Base-by-base conservation (phyloP, 2,888 invertebrate species). In the Acrobasis consociella region DNA sequence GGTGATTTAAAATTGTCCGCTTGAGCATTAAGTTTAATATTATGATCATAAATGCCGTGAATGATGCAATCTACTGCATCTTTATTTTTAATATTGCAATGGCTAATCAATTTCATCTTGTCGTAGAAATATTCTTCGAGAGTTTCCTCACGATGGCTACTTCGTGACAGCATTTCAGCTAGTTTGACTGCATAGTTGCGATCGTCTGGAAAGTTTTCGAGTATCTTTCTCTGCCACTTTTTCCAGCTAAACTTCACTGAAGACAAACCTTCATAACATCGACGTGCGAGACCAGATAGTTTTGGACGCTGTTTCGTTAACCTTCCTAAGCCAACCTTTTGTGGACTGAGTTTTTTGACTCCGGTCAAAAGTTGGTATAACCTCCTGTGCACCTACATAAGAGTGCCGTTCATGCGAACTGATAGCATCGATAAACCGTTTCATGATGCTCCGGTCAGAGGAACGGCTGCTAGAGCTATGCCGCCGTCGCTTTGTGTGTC, bases 221-320 rank as follows among this genome's bases (percentile, higher is more conserved):
- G 9, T 9, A 70, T 17, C 53, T 68, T 65, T 15, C 56, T 38
- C 17, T 65, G 68, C 70, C 68, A 70, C 31, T 67, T 67, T 0
- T 9, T 5, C 72, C 71, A 71, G 13, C 64, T 62, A 60, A 59
- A 70, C 51, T 64, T 67, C 0, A 69, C 65, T 16, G 65, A 62
- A 2, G 64, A 64, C 7, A 71, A 49, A 2, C 69, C 67, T 9
- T 69, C 67, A 38, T 67, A 69, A 68, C 68, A 72, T 2, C 55
- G 56, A n/a, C 65, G 69, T 1, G 71, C 71, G 10, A 69, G 37
- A 9, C 69, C 69, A 7, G 31, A 39, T n/a, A 72, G 42, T 62
- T 66, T 64, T n/a, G 66, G 71, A 8, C 70, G 68, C 67, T 0
- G 65, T 64, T 37, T 69, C 69, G 51, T 71, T 65, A 31, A 69